phyloP scores from a whole-genome alignment of 2,888 invertebrate species.

The Panzeria rudis region DNA sequence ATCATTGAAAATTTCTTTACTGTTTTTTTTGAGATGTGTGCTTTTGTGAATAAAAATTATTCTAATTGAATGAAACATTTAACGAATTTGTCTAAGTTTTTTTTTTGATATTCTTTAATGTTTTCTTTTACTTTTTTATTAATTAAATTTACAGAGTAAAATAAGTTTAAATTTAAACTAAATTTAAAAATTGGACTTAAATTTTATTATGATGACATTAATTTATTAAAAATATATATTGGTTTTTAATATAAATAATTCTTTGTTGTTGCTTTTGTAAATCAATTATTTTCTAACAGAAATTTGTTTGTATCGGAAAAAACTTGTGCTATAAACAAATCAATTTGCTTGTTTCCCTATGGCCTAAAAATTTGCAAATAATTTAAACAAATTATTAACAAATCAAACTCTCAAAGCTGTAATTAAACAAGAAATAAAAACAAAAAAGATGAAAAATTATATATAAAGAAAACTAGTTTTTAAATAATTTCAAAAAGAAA shows the following conservation, averaged over 20 bases:
- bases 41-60: neutral
- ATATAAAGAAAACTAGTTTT: slow-evolving; percentile 49
- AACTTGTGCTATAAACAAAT: slow-evolving; percentile 32
- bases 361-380: slow-evolving; percentile 51
- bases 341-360: slow-evolving; percentile 34
- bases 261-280: slow-evolving; percentile 53
- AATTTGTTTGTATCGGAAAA: slow-evolving; percentile 42
- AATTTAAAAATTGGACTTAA: slow-evolving; percentile 69
- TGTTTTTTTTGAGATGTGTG: neutral
- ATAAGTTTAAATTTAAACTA: slow-evolving; percentile 65
- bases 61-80: slow-evolving; percentile 81
- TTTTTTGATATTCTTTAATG: slow-evolving; percentile 46
- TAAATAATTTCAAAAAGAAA: slow-evolving; percentile 3
- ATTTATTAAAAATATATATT: slow-evolving; percentile 47
- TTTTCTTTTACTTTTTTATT: slow-evolving; percentile 56
- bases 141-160: slow-evolving; percentile 68
- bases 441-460: slow-evolving; percentile 45
- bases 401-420: slow-evolving; percentile 60
- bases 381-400: slow-evolving; percentile 24
- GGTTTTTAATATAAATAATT: slow-evolving; percentile 38
- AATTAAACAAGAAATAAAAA: slow-evolving; percentile 57
- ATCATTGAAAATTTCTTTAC: neutral
- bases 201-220: slow-evolving; percentile 66
- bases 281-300: slow-evolving; percentile 51
- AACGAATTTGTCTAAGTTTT: slow-evolving; percentile 73